These are phyloP conservation scores for Philereme transversata DNA, from an alignment of 2,888 invertebrate genomes.

Conservation along the genomic window DNA sequence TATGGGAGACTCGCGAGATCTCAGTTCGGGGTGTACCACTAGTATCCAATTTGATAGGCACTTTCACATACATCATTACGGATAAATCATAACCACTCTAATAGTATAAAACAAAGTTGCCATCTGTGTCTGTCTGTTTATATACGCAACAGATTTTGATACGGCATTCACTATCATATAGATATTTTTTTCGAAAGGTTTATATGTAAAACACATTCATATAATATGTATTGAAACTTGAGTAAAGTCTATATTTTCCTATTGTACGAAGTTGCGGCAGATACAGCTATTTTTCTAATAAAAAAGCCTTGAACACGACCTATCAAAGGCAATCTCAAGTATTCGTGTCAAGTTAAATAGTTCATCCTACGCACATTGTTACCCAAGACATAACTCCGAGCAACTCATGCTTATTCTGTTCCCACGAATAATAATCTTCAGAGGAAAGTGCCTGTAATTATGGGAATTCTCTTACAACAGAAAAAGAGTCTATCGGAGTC, in stretches of 20 bases:
- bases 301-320: slow-evolving; percentile 16
- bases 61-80: slow-evolving; percentile 10
- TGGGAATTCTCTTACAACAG: not conserved
- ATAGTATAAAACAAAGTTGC: too few species aligned
- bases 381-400: not conserved
- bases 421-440: not conserved
- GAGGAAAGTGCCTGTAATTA: not conserved
- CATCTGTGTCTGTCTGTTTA: too few species aligned
- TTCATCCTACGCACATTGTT: slow-evolving; percentile 37
- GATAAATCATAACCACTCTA: slow-evolving; percentile 1
- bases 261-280: too few species aligned
- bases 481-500: not conserved
- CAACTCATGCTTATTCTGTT: not conserved
- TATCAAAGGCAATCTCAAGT: slow-evolving; percentile 24
- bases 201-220: too few species aligned
- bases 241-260: too few species aligned
- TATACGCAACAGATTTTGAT: too few species aligned
- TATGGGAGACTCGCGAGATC: too few species aligned
- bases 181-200: too few species aligned
- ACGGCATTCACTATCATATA: too few species aligned
- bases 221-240: too few species aligned
- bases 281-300: slow-evolving; percentile 4
- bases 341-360: slow-evolving; percentile 27
- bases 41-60: slow-evolving; percentile 5
- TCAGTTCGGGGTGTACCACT: too few species aligned